Base-by-base conservation (phyloP, 35 echinoderm and acorn worm genomes). In the Heliocidaris erythrogramma region DNA sequence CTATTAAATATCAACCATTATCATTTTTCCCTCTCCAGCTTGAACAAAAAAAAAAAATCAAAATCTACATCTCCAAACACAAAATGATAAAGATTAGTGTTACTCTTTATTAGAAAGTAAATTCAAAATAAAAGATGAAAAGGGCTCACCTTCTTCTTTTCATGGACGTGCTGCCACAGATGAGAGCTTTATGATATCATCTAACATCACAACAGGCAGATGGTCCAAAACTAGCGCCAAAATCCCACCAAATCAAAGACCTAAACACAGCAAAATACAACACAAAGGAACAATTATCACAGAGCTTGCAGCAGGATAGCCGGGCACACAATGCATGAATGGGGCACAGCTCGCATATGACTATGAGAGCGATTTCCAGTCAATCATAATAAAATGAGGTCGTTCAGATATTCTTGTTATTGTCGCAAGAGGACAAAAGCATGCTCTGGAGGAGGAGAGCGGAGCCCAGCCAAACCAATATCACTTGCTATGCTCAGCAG, bases 151-250 rank as follows among this genome's bases (percentile, higher is more conserved):
- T 89, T 89, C 87, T 89, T 48, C 87, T 32, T 89, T 89, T 89
- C 87, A 89, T 89, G 87, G 87, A 89, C 87, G 87, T 89, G 65
- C 65, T 27, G 65, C 65, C 65, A n/a, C 65, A 78, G 65, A 27
- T 3, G 65, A 78, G 65, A 78, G 52, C 52, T 78, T 24, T 21
- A 27, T 78, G 65, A n/a, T 78, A 27, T 13, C 27, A 78, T 78
- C 65, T n/a, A n/a, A 3, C 65, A 78, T 78, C 65, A 78, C 65
- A 78, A 78, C 65, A 78, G 65, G 65, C 65, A 78, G 65, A 78
- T 78, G 65, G 65, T 78, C 65, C 21, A 27, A 24, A 78, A 78
- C 21, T 78, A 78, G 65, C 65, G 65, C 65, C 65, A 78, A 78
- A 78, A 78, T n/a, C 65, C 27, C 65, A 78, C 65, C 65, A n/a